Conservation (phyloP, 1,140 invertebrate species). For the Colletes latitarsis region DNA sequence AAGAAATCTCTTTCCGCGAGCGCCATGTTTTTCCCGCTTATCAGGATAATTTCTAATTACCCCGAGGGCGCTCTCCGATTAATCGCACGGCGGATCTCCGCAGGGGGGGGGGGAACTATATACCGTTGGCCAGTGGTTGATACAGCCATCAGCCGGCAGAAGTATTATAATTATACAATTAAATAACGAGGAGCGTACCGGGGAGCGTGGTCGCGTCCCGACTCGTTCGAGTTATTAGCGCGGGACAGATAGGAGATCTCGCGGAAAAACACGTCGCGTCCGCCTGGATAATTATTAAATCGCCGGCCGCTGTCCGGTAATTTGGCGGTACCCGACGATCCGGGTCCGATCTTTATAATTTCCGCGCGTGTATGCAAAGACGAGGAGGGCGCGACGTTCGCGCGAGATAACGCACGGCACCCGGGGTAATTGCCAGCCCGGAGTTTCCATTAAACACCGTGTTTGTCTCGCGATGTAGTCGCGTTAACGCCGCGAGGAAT, state of each 20-base stretch:
- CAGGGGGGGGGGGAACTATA: neutral
- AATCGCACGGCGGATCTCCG: slow-evolving; percentile 25
- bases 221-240: slow-evolving; percentile 1
- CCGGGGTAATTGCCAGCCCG: slow-evolving; percentile 42
- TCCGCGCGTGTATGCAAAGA: slow-evolving; percentile 43
- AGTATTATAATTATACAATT: slow-evolving; percentile 47
- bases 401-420: too few relatives aligned
- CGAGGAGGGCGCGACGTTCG: neutral
- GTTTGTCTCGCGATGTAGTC: neutral
- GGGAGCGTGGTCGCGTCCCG: neutral
- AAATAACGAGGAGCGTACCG: slow-evolving; percentile 9
- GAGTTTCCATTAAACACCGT: slow-evolving; percentile 21
- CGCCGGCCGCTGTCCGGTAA: slow-evolving; percentile 36
- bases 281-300: neutral
- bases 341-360: slow-evolving; percentile 52
- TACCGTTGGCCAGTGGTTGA: slow-evolving; percentile 5
- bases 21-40: slow-evolving; percentile 1
- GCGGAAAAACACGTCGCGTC: too few relatives aligned
- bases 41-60: slow-evolving; percentile 38
- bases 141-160: neutral
- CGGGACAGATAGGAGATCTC: too few relatives aligned
- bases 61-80: slow-evolving; percentile 4
- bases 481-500: slow-evolving; percentile 12
- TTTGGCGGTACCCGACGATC: slow-evolving; percentile 48
- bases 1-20: too few relatives aligned